phyloP scores from a whole-genome alignment of 2,888 invertebrate genomes.

The Syritta pipiens region DNA sequence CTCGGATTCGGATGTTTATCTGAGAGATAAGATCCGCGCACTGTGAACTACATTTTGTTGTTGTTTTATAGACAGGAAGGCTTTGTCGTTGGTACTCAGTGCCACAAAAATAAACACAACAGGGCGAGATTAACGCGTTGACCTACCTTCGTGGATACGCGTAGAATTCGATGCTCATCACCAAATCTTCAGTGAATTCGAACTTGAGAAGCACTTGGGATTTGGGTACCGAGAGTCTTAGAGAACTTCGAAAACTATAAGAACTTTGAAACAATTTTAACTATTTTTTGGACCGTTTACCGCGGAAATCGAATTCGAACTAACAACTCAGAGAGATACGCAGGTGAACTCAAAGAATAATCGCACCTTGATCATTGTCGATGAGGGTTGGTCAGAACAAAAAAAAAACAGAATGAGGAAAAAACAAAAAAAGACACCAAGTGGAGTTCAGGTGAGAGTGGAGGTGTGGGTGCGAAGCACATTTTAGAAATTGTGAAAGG shows the following conservation, averaged over 20 bases:
- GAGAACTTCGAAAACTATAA: too few relatives aligned
- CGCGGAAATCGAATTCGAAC: conserved; percentile 57
- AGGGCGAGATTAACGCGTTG: conserved; percentile 9
- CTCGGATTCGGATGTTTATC: conserved; percentile 27
- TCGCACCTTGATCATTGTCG: conserved; percentile 61
- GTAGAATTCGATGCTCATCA: conserved; percentile 70
- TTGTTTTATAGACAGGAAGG: neutral
- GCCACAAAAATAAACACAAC: neutral
- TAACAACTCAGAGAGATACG: conserved; percentile 32
- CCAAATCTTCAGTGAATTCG: too few relatives aligned
- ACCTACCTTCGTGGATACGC: conserved; percentile 71
- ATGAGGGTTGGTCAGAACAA: conserved; percentile 58
- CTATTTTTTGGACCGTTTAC: conserved; percentile 43
- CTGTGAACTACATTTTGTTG: neutral
- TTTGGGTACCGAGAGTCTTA: too few relatives aligned
- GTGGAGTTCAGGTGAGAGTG: too few relatives aligned
- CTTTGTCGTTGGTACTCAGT: neutral
- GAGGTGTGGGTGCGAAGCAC: conserved; percentile 26
- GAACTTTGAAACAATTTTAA: conserved; percentile 1
- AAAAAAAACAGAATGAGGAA: neutral
- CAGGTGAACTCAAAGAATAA: conserved; percentile 60
- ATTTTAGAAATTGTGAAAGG: too few relatives aligned
- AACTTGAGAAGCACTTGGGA: too few relatives aligned
- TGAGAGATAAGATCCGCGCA: conserved; percentile 5
- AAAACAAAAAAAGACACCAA: too few relatives aligned